phyloP scores from a whole-genome alignment of 2,113 vertebrate species.

The Empidonax traillii region DNA sequence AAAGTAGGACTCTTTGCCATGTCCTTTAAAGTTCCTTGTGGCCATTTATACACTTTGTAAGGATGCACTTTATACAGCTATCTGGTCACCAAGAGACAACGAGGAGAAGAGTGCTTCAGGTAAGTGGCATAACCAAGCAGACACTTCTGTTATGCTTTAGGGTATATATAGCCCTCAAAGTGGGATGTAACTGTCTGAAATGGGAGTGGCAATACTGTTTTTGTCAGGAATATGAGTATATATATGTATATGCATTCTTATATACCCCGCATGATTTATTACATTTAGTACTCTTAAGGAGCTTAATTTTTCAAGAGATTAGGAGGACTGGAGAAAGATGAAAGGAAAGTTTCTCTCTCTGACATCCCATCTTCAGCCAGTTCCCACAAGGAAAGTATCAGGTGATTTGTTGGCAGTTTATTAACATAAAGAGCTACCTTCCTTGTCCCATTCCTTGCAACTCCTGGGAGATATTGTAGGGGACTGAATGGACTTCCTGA shows the following conservation, averaged over 20 bases:
- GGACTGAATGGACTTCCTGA: not conserved
- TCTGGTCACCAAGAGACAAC: not conserved
- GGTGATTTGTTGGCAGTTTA: not conserved
- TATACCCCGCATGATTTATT: not conserved
- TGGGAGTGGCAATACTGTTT: not conserved
- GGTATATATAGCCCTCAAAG: not conserved
- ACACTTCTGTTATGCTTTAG: not conserved
- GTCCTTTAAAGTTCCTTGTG: not conserved
- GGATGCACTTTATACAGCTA: not conserved
- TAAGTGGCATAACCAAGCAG: not conserved
- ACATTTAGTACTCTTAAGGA: not conserved
- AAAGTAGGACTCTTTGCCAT: not conserved
- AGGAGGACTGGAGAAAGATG: not conserved
- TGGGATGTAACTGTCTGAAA: not conserved
- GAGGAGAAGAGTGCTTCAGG: not conserved
- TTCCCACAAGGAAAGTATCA: not conserved
- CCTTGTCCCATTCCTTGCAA: not conserved
- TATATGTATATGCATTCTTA: not conserved
- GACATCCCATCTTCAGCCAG: not conserved
- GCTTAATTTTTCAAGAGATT: not conserved
- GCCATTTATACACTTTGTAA: not conserved
- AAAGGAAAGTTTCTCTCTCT: not conserved
- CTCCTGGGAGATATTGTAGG: not conserved
- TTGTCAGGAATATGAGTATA: not conserved
- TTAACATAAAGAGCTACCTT: not conserved